phyloP scores from a whole-genome alignment of 2,888 invertebrate species.

The Boloria selene region DNA sequence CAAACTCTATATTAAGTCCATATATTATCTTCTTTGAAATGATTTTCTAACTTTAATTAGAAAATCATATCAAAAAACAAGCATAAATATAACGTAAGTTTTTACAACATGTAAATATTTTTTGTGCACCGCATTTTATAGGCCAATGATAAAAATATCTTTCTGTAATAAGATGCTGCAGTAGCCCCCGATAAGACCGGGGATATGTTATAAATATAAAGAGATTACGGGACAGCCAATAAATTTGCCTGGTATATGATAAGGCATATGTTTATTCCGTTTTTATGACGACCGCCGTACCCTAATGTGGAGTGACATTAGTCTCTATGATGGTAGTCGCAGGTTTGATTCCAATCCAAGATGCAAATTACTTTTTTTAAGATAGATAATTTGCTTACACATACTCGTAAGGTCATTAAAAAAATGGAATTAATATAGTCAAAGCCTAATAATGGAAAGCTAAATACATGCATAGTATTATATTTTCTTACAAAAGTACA shows the following conservation, averaged over 20 bases:
- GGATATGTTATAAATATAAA: conserved; percentile 57
- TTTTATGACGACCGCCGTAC: conserved; percentile 31
- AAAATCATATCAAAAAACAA: conserved; percentile 10
- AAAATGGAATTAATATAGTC: no score
- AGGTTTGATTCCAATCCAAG: conserved; percentile 15
- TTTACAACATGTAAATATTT: conserved; percentile 41
- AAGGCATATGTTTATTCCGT: conserved; percentile 37
- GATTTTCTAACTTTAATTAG: background rate
- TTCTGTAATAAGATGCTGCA: conserved; percentile 50
- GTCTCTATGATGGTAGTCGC: background rate
- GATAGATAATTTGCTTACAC: no score
- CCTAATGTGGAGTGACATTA: background rate
- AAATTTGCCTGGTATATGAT: conserved; percentile 48
- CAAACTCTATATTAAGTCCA: no score
- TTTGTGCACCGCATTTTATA: conserved; percentile 38
- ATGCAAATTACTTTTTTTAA: no score
- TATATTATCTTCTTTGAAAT: no score
- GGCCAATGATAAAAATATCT: conserved; percentile 47
- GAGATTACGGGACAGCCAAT: conserved; percentile 58
- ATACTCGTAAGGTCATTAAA: no score
- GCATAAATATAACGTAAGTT: conserved; percentile 28
- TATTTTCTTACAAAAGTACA: no score
- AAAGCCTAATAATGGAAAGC: no score
- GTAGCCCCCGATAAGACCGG: conserved; percentile 59
- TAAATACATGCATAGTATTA: no score